phyloP scores from a whole-genome alignment of 2,797 vertebrate genomes.

The Enteromius fasciolatus region DNA sequence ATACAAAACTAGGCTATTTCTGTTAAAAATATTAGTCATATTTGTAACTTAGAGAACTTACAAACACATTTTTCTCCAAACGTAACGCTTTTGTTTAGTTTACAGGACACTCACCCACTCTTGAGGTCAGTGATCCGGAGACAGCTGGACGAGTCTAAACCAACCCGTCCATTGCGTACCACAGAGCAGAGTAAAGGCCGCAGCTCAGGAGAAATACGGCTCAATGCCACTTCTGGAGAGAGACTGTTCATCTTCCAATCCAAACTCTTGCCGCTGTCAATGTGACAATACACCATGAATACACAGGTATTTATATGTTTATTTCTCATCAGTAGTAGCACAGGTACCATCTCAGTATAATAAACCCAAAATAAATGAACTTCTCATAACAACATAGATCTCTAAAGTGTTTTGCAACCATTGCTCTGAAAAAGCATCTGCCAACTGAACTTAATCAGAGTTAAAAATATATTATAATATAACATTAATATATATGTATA shows the following conservation, averaged over 20 bases:
- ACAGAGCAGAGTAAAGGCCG: constrained; percentile 91
- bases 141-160: constrained; percentile 93
- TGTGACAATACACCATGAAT: neutral
- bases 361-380: no score
- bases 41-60: neutral
- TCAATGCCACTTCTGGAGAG: constrained; percentile 93
- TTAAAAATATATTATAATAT: no score
- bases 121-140: constrained; percentile 97
- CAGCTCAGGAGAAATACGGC: constrained; percentile 91
- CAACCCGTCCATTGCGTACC: constrained; percentile 93
- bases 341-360: neutral
- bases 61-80: neutral
- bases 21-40: constrained; percentile 9
- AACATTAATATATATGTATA: no score
- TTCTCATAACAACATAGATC: neutral
- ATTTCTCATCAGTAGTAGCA: neutral
- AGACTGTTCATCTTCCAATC: constrained; percentile 82
- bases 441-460: neutral
- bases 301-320: neutral
- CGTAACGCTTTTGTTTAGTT: neutral
- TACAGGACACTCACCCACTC: constrained; percentile 84
- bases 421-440: neutral
- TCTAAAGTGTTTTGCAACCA: neutral
- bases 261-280: constrained; percentile 3
- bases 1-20: neutral